Evolutionary conservation across 2,888 invertebrate genomes (phyloP).

Genomic region (Tenthredo amoena): DNA sequence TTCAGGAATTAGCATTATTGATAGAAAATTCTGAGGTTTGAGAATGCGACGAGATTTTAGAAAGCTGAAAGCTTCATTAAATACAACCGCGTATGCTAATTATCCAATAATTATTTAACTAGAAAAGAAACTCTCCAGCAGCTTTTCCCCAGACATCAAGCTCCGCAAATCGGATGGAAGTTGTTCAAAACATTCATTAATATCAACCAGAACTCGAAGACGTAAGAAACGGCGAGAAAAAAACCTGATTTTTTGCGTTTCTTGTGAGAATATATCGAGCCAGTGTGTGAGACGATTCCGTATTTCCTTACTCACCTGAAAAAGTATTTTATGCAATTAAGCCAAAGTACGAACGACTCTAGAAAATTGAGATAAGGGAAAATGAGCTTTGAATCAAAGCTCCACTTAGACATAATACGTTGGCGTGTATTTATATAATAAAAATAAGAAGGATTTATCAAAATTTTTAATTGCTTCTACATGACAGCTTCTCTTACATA

Average conservation of each 20-base stretch:
- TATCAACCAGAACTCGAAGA: background rate
- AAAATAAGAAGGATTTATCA: background rate
- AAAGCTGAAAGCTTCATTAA: background rate
- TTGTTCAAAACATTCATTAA: background rate
- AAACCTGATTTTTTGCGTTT: background rate
- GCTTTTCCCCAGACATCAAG: background rate
- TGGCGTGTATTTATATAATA: background rate
- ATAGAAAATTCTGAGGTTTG: background rate
- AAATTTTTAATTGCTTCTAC: constrained; percentile 34
- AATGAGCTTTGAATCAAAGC: background rate
- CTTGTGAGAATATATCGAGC: background rate
- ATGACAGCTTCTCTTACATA: constrained; percentile 37
- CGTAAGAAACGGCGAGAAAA: background rate
- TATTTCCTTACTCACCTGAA: background rate
- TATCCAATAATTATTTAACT: constrained; percentile 2
- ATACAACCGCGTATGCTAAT: background rate
- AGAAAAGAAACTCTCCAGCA: background rate
- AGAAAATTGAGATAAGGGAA: background rate
- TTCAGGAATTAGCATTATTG: background rate
- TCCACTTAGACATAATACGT: background rate
- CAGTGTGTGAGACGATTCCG: background rate
- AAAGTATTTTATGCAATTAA: background rate
- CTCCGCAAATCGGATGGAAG: background rate
- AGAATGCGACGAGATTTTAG: background rate
- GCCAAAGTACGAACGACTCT: background rate